Conservation (phyloP, 2,888 invertebrate genomes). For the Phaedon cochleariae region DNA sequence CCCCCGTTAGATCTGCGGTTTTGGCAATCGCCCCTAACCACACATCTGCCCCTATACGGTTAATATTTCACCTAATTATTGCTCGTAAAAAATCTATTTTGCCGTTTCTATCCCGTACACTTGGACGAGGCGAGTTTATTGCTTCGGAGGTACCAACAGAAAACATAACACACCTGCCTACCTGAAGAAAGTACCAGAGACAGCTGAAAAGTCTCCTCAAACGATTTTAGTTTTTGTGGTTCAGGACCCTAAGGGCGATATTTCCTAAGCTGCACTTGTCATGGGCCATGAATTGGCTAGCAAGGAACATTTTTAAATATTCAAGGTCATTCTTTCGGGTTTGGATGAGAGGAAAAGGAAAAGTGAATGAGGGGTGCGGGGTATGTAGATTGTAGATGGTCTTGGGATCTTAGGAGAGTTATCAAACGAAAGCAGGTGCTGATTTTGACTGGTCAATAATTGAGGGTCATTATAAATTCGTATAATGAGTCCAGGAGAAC, state of each 20-base stretch:
- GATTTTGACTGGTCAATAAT: not conserved
- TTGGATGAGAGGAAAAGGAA: not conserved
- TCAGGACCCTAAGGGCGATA: not conserved
- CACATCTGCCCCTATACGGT: slow-evolving; percentile 1
- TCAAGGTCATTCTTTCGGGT: slow-evolving; percentile 17
- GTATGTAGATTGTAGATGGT: slow-evolving; percentile 20
- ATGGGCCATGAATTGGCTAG: not conserved
- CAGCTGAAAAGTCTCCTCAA: slow-evolving; percentile 17
- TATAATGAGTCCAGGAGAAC: no score
- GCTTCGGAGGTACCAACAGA: slow-evolving; percentile 27
- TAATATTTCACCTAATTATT: slow-evolving; percentile 36
- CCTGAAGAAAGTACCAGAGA: slow-evolving; percentile 34
- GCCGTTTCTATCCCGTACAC: slow-evolving; percentile 17
- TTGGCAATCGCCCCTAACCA: not conserved
- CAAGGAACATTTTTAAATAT: not conserved
- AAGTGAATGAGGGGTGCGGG: not conserved
- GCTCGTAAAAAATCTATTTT: slow-evolving; percentile 14
- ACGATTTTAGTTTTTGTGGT: not conserved
- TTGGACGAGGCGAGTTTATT: slow-evolving; percentile 39
- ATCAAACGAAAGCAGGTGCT: slow-evolving; percentile 25
- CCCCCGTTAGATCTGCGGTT: not conserved
- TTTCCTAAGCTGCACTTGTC: not conserved
- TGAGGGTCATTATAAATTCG: not conserved
- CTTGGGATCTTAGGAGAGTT: not conserved
- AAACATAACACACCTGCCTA: slow-evolving; percentile 45